Conservation (phyloP, 1,140 invertebrate species). For the Polyergus mexicanus region DNA sequence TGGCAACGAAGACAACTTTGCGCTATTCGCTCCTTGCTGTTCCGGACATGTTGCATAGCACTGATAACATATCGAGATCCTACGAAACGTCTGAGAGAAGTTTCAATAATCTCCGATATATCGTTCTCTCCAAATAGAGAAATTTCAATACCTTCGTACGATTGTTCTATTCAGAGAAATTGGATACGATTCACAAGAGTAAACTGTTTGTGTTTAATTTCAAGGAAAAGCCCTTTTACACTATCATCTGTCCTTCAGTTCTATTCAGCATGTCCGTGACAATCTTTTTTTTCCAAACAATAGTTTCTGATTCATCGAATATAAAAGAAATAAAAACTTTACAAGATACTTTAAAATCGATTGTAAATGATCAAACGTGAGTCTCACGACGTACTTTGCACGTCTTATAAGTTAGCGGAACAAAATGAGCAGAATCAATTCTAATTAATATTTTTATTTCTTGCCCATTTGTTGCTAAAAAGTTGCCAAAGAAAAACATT, state of each 20-base stretch:
- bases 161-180: constrained; percentile 15
- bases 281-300: neutral
- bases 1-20: constrained; percentile 21
- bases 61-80: constrained; percentile 50
- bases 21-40: constrained; percentile 45
- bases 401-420: no score
- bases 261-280: neutral
- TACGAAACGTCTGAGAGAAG: constrained; percentile 35
- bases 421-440: no score
- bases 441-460: no score
- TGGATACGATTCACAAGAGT: neutral
- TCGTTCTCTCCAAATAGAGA: neutral
- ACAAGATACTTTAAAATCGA: no score
- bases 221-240: neutral
- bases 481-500: no score
- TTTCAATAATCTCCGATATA: constrained; percentile 39
- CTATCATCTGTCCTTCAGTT: neutral
- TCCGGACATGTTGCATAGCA: constrained; percentile 25
- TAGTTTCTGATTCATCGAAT: neutral
- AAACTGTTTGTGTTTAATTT: neutral
- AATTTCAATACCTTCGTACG: constrained; percentile 39
- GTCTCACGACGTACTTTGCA: no score
- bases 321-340: no score
- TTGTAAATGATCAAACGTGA: no score
- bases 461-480: no score